Percentiles rank a stretch among this genome's conserved stretches.
Conservation (phyloP, 2,797 vertebrate genomes). For the Nothura maculosa region DNA sequence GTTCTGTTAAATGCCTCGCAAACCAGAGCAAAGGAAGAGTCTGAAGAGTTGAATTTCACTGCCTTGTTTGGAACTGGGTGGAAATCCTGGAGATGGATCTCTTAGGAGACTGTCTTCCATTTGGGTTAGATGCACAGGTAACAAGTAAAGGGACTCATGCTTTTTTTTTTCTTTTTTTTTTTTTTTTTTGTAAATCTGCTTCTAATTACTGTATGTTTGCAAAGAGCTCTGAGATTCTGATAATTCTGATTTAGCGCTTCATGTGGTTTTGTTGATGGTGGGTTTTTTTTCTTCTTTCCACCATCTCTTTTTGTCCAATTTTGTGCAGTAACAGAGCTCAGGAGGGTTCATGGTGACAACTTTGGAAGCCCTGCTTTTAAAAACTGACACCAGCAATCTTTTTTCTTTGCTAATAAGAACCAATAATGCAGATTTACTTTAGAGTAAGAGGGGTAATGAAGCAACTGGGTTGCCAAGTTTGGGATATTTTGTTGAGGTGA, state of each 20-base stretch:
- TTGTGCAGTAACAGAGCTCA: not conserved
- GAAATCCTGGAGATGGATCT: slow-evolving; percentile 75
- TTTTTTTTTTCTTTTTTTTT: slow-evolving; percentile 46
- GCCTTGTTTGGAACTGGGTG: slow-evolving; percentile 73
- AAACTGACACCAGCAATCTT: not conserved
- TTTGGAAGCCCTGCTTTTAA: not conserved
- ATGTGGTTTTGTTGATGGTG: not conserved
- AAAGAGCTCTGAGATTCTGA: slow-evolving; percentile 19
- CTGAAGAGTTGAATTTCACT: slow-evolving; percentile 77
- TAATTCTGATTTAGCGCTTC: not conserved
- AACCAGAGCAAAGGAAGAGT: slow-evolving; percentile 74
- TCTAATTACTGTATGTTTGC: slow-evolving; percentile 7
- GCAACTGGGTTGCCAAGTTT: not conserved
- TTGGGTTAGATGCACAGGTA: slow-evolving; percentile 75
- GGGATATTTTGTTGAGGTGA: not conserved
- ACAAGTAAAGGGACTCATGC: slow-evolving; percentile 64
- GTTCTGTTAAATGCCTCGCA: slow-evolving; percentile 67
- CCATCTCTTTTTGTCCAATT: not conserved
- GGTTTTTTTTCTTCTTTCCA: not conserved
- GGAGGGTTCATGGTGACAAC: not conserved
- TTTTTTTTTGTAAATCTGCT: slow-evolving; percentile 44
- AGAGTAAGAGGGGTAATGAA: not conserved
- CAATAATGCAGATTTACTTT: not conserved
- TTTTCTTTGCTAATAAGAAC: not conserved
- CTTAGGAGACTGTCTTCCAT: slow-evolving; percentile 75